Conservation (phyloP, 2,797 vertebrate species). For the Mormyrus proboscirostris region DNA sequence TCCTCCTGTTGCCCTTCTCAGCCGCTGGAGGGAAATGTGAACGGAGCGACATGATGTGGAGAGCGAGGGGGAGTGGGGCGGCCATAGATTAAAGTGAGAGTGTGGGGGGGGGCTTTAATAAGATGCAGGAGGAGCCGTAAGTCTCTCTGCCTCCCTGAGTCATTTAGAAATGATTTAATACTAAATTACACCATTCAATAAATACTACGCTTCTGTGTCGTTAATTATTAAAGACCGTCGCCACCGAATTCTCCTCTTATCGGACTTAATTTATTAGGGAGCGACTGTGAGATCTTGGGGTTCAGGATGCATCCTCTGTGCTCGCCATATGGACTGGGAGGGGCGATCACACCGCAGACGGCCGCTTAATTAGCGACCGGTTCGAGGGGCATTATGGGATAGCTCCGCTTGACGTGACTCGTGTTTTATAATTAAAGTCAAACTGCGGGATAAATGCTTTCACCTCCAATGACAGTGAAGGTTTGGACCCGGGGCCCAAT, state of each 20-base stretch:
- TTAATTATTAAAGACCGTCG: slow-evolving; percentile 1
- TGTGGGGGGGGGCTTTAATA: not conserved
- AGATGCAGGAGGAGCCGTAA: not conserved
- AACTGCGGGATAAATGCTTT: not conserved
- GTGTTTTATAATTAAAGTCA: not conserved
- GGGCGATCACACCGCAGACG: not conserved
- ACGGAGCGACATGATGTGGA: not conserved
- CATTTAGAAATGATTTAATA: not conserved
- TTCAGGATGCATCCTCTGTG: not conserved
- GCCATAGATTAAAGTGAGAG: not conserved
- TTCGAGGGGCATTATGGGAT: not conserved
- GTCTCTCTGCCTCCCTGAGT: not conserved
- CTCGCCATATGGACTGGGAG: not conserved
- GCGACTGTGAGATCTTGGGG: not conserved
- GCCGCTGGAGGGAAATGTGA: not conserved
- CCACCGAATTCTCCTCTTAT: not conserved
- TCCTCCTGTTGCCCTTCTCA: not conserved
- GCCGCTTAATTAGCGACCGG: not conserved
- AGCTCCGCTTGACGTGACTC: not conserved
- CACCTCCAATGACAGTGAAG: not conserved
- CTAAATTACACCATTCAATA: slow-evolving; percentile 9
- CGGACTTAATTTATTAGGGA: not conserved
- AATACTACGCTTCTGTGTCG: not conserved
- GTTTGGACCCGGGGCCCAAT: not conserved
- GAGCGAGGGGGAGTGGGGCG: not conserved